A percentile compares a stretch with the other conserved stretches of the same genome.
Evolutionary conservation across 23 tunicate species (phyloP).

Genomic region (Phallusia fumigata): DNA sequence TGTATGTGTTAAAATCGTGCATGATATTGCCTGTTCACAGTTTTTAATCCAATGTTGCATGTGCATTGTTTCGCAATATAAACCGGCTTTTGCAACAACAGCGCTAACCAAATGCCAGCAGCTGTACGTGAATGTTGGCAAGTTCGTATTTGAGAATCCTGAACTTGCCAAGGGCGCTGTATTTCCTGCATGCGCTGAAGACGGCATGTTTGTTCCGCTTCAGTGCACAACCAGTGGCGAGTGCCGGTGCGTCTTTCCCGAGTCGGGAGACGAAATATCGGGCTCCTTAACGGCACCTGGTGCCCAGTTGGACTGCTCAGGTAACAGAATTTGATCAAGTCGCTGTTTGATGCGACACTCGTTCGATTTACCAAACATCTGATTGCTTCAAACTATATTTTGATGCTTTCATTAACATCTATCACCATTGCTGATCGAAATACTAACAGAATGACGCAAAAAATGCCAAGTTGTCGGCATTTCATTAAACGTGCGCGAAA

Average conservation of each 20-base stretch:
- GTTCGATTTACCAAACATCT: too few relatives aligned
- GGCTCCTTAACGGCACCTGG: conserved; percentile 5
- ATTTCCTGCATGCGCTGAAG: neutral
- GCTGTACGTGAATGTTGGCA: conserved; percentile 5
- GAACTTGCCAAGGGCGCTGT: conserved; percentile 21
- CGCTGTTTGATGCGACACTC: too few relatives aligned
- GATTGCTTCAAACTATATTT: too few relatives aligned
- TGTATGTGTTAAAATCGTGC: too few relatives aligned
- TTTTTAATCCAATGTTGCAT: too few relatives aligned
- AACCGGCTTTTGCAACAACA: neutral
- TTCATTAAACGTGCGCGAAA: too few relatives aligned
- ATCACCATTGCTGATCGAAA: too few relatives aligned
- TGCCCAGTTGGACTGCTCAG: conserved; percentile 11
- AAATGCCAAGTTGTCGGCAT: too few relatives aligned
- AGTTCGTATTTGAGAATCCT: neutral
- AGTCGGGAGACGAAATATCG: conserved; percentile 6
- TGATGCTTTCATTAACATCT: too few relatives aligned
- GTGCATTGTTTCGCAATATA: too few relatives aligned
- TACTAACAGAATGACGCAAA: too few relatives aligned
- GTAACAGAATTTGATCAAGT: neutral
- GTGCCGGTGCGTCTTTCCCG: neutral
- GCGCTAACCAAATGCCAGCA: conserved; percentile 2
- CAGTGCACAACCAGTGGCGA: neutral
- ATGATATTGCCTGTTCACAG: too few relatives aligned
- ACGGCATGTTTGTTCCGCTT: neutral